These are phyloP conservation scores for Nephotettix cincticeps DNA, from an alignment of 1,140 invertebrate species.

Conservation along the genomic window DNA sequence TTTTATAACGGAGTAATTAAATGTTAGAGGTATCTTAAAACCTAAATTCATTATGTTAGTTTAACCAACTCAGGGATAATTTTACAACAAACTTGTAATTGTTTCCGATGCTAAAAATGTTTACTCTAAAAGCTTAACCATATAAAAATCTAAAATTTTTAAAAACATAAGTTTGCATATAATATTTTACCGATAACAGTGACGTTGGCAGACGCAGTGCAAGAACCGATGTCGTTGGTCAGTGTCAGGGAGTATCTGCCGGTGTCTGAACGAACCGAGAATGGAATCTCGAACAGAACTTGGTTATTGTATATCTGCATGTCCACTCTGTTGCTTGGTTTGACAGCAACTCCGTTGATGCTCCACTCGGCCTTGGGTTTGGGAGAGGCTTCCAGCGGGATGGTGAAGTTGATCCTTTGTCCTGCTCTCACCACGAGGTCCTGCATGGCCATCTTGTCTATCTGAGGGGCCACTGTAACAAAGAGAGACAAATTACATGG, in stretches of 20 bases:
- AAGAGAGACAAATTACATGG: too few species aligned
- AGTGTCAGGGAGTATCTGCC: conserved; percentile 83
- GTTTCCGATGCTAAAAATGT: too few species aligned
- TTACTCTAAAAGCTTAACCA: too few species aligned
- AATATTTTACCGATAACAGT: conserved; percentile 69
- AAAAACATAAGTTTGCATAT: not conserved
- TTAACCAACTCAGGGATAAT: too few species aligned
- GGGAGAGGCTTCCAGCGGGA: conserved; percentile 85
- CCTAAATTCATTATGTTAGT: too few species aligned
- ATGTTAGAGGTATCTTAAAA: too few species aligned
- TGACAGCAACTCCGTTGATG: conserved; percentile 76
- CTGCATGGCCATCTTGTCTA: conserved; percentile 79
- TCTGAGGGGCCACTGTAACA: conserved; percentile 70
- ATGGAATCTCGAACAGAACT: conserved; percentile 84
- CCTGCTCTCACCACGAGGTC: conserved; percentile 89
- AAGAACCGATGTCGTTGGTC: conserved; percentile 80
- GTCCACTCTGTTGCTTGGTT: conserved; percentile 63
- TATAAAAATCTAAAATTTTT: too few species aligned
- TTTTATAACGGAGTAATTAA: too few species aligned
- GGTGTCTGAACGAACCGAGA: conserved; percentile 75
- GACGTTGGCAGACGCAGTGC: conserved; percentile 79
- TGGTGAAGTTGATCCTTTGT: conserved; percentile 82
- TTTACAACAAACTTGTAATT: too few species aligned
- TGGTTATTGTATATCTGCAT: conserved; percentile 70
- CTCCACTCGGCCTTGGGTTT: conserved; percentile 86